Evolutionary conservation across 2,888 invertebrate species (phyloP).

Genomic region (Osmoderma eremita): DNA sequence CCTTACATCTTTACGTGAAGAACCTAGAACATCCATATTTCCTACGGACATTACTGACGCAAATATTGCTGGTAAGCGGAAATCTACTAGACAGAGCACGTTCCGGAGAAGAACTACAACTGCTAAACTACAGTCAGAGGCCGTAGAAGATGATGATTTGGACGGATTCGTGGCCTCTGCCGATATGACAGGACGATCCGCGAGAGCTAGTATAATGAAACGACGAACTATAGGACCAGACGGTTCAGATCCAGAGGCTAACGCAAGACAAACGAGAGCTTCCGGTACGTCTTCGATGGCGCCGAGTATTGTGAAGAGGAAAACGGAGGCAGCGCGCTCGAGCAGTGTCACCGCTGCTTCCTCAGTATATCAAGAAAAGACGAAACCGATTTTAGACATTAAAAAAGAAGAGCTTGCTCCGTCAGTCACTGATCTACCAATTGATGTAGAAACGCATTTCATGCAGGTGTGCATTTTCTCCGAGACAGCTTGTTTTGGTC

Average conservation of each 20-base stretch:
- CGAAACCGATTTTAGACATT: not conserved
- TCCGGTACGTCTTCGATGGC: too few species aligned
- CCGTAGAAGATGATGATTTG: too few species aligned
- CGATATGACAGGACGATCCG: too few species aligned
- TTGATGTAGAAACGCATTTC: slow-evolving; percentile 59
- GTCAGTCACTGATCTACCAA: slow-evolving; percentile 44
- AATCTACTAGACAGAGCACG: not conserved
- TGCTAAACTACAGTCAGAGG: not conserved
- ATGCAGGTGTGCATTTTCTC: slow-evolving; percentile 70
- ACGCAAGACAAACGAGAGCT: not conserved
- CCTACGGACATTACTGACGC: not conserved
- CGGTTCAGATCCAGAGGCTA: too few species aligned
- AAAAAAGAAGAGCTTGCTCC: not conserved
- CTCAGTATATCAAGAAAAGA: too few species aligned
- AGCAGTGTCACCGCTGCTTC: not conserved
- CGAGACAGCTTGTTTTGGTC: slow-evolving; percentile 73
- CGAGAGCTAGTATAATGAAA: too few species aligned
- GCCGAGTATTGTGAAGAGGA: not conserved
- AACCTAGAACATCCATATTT: slow-evolving; percentile 13
- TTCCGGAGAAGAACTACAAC: not conserved
- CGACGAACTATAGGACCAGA: too few species aligned
- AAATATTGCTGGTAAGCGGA: not conserved
- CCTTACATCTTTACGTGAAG: slow-evolving; percentile 11
- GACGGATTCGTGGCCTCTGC: too few species aligned
- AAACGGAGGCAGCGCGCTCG: not conserved